Evolutionary conservation across 2,888 invertebrate species (phyloP), one percentile per base, ranked within the genome.

Genomic region (Drosophila neotestacea): DNA sequence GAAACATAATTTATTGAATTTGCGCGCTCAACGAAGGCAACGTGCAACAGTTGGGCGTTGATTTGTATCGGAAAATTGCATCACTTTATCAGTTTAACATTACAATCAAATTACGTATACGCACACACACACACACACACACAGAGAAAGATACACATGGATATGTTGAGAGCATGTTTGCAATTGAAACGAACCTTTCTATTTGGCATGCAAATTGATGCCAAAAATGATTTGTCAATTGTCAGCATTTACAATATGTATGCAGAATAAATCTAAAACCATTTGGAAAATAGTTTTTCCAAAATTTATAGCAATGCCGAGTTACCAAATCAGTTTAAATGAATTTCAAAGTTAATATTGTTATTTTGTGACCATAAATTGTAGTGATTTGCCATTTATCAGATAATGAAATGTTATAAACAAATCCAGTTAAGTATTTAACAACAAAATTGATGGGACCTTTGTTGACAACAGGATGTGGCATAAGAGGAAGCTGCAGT

Each of bases 1-100:
- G 81, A 51, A 65, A 70, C 48, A 68, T 78, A 81, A 72, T 87
- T 82, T 82, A 88, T 88, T 88, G 75, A 79, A 85, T 88, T 85
- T 78, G 60, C 59, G 73, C 60, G 65, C 64, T 69, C 66, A 71
- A 59, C 59, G 70, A 74, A 51, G 50, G 58, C 41, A 55, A 48
- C 61, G 36, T 54, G 76, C 80, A 79, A 77, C 77, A 82, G 88
- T 87, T 65, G 78, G 50, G 46, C 51, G 55, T 71, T 81, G 87
- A 69, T 70, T 87, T 84, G 60, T 54, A 66, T 73, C 67, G 62
- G 34, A 52, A 70, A 70, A 70, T 70, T 59, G 59, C 48, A 72
- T 68, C 68, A 69, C 32, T 62, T 70, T 64, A 80, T 70, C 70
- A 64, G 64, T 60, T 86, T 76, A 67, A 60, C 51, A 52, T 64